A percentile compares a stretch with the other conserved stretches of the same genome.
phyloP scores from a whole-genome alignment of 2,888 invertebrate species.

The Rhagonycha lutea region DNA sequence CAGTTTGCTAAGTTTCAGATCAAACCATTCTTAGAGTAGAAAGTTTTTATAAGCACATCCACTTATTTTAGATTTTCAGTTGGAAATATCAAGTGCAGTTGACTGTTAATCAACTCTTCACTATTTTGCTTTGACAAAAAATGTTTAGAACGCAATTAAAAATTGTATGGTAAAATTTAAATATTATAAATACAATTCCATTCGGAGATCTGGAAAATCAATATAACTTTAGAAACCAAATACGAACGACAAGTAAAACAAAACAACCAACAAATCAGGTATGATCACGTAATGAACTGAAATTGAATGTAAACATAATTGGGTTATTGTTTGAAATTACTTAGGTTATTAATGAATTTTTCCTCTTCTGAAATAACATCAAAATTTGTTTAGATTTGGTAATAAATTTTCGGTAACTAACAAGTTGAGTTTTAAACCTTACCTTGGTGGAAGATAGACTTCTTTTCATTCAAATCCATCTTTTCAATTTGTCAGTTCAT shows the following conservation, averaged over 20 bases:
- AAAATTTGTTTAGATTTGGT: background rate
- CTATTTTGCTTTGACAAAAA: background rate
- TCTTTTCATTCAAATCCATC: slow-evolving; percentile 25
- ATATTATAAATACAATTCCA: background rate
- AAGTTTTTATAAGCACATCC: background rate
- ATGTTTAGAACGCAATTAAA: background rate
- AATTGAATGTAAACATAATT: background rate
- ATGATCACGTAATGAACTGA: background rate
- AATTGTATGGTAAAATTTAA: background rate
- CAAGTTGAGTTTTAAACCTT: background rate
- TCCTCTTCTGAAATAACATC: background rate
- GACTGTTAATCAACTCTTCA: too few species aligned
- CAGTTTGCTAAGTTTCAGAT: background rate
- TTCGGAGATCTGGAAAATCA: background rate
- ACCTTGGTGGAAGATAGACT: slow-evolving; percentile 7
- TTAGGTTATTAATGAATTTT: background rate
- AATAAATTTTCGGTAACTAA: background rate
- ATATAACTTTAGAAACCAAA: background rate
- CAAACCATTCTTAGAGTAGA: background rate
- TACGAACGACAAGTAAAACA: background rate
- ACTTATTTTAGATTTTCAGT: background rate
- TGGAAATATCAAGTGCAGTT: background rate
- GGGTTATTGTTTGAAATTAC: background rate
- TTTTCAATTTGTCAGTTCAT: slow-evolving; percentile 28
- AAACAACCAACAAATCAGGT: background rate